Evolutionary conservation across 2,797 vertebrate species (phyloP).

Genomic region (Telmatherina bonti): DNA sequence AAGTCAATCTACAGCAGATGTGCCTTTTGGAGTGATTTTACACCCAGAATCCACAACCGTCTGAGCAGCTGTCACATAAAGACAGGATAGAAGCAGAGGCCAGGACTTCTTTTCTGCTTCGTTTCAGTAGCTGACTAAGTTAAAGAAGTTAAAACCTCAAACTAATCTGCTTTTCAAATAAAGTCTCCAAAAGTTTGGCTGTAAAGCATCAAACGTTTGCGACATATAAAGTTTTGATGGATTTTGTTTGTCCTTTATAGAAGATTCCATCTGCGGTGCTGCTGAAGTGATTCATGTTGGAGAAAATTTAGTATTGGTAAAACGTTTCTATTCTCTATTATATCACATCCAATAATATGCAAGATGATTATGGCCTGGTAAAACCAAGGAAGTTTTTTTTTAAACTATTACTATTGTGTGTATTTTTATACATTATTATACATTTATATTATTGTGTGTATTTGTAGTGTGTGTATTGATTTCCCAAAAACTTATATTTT

Average conservation of each 20-base stretch:
- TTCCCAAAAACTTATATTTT: neutral
- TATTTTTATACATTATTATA: too few species aligned
- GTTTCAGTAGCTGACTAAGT: neutral
- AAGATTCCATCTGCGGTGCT: neutral
- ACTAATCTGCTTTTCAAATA: neutral
- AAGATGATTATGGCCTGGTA: neutral
- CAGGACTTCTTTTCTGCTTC: too few species aligned
- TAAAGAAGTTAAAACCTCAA: neutral
- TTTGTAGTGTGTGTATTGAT: too few species aligned
- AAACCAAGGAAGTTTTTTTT: neutral
- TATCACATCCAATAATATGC: neutral
- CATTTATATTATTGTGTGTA: too few species aligned
- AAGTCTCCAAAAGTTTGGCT: neutral
- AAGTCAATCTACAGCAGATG: constrained; percentile 76
- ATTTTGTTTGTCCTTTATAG: too few species aligned
- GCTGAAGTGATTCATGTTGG: neutral
- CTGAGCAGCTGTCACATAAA: neutral
- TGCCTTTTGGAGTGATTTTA: constrained; percentile 31
- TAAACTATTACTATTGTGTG: too few species aligned
- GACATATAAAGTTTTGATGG: too few species aligned
- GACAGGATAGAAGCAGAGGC: neutral
- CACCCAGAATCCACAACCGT: neutral
- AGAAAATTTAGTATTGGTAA: neutral
- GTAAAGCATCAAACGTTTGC: too few species aligned
- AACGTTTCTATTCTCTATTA: neutral